A percentile compares a stretch with the other conserved stretches of the same genome.
Conservation (phyloP, 1,140 invertebrate genomes). For the Drosophila mojavensis region DNA sequence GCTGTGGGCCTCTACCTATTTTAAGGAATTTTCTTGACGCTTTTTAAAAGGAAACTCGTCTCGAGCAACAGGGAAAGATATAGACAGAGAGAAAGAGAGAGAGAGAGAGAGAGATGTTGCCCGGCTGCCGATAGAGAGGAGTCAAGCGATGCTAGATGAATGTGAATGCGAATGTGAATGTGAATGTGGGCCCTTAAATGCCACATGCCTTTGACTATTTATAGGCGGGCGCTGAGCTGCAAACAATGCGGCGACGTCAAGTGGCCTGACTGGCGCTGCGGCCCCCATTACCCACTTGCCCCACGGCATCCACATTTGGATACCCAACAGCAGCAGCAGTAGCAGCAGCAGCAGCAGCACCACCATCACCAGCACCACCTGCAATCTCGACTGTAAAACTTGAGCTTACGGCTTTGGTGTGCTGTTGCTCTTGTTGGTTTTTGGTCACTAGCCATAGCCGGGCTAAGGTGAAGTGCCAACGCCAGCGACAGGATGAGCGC, state of each 20-base stretch:
- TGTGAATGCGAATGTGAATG: conserved; percentile 38
- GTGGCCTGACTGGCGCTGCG: conserved; percentile 34
- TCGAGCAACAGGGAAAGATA: not conserved
- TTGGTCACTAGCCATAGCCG: conserved; percentile 19
- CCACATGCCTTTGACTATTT: conserved; percentile 48
- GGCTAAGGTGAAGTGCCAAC: conserved; percentile 27
- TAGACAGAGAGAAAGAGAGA: no score
- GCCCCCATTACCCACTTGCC: not conserved
- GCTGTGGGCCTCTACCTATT: conserved; percentile 17
- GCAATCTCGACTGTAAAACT: conserved; percentile 27
- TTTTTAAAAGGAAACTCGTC: conserved; percentile 43
- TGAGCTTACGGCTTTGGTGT: conserved; percentile 27
- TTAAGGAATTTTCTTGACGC: conserved; percentile 39
- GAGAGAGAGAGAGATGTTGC: not conserved
- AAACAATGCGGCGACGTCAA: conserved; percentile 50
- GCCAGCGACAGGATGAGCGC: conserved; percentile 24
- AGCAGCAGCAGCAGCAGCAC: not conserved
- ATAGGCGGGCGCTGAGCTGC: conserved; percentile 44
- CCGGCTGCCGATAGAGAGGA: conserved; percentile 29
- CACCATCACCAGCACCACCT: no score
- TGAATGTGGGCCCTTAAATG: conserved; percentile 42
- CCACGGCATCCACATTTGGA: conserved; percentile 7
- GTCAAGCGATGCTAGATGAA: conserved; percentile 24
- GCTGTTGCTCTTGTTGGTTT: conserved; percentile 1
- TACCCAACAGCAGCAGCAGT: not conserved